A percentile compares a stretch with the other conserved stretches of the same genome.
Conservation (phyloP, 1,140 invertebrate species). For the Cydia amplana region DNA sequence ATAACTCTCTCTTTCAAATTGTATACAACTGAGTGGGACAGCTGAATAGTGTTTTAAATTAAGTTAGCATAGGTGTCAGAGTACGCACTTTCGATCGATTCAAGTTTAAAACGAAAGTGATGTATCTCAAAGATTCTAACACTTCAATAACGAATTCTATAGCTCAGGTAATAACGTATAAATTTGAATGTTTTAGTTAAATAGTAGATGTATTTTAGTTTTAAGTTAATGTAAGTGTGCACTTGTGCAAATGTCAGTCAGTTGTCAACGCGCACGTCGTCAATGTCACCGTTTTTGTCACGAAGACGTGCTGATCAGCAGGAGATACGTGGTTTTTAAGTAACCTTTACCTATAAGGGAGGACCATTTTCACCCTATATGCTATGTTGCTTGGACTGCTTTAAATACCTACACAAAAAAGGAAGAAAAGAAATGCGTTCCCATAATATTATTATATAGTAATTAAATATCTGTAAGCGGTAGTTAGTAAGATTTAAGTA, state of each 20-base stretch:
- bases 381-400: neutral
- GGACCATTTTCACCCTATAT: neutral
- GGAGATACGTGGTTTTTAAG: neutral
- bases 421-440: neutral
- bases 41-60: constrained; percentile 16
- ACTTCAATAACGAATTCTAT: neutral
- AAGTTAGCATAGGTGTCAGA: constrained; percentile 14
- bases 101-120: neutral
- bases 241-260: constrained; percentile 55
- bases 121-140: neutral
- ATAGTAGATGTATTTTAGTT: neutral
- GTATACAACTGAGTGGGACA: constrained; percentile 1
- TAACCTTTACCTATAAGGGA: constrained; percentile 7
- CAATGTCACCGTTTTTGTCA: constrained; percentile 5
- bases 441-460: too few relatives aligned
- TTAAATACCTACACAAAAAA: neutral
- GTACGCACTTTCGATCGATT: neutral
- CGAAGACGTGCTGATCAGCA: neutral
- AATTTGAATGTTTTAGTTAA: neutral
- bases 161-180: neutral
- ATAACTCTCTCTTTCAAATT: constrained; percentile 16
- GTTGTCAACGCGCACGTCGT: constrained; percentile 35
- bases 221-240: constrained; percentile 27
- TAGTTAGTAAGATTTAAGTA: too few relatives aligned
- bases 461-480: too few relatives aligned